phyloP scores from a whole-genome alignment of 2,797 vertebrate species.

The Steatocranus sp. region DNA sequence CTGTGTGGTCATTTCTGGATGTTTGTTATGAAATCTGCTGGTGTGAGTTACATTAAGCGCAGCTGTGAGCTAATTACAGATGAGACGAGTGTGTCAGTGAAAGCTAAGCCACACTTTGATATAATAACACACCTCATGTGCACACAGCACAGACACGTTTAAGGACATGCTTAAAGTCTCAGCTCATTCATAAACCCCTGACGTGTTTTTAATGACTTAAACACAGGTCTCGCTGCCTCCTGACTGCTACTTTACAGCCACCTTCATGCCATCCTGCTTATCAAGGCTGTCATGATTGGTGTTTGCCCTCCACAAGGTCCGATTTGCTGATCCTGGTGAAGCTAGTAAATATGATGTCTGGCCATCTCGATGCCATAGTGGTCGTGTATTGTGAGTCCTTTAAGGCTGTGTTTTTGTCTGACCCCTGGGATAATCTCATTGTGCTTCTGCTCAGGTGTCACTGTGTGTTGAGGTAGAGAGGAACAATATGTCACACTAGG shows the following conservation, averaged over 20 bases:
- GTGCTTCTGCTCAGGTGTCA: neutral
- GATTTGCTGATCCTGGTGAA: constrained; percentile 40
- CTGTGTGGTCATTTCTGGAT: constrained; percentile 23
- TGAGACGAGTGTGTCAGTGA: constrained; percentile 52
- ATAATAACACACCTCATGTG: constrained; percentile 48
- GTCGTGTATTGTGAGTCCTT: constrained; percentile 10
- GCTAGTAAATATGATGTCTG: constrained; percentile 56
- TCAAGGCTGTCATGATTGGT: constrained; percentile 48
- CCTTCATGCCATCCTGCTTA: constrained; percentile 40
- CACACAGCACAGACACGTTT: neutral
- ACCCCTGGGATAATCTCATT: neutral
- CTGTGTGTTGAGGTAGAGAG: neutral
- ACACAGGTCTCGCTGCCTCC: constrained; percentile 9
- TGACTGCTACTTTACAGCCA: constrained; percentile 38
- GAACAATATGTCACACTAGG: neutral
- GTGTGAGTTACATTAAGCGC: constrained; percentile 46
- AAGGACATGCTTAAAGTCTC: constrained; percentile 5
- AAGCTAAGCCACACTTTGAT: constrained; percentile 52
- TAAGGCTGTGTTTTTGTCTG: constrained; percentile 32
- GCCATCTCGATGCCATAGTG: constrained; percentile 1
- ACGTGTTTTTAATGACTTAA: constrained; percentile 53
- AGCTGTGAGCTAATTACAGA: constrained; percentile 62
- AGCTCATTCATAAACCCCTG: constrained; percentile 48
- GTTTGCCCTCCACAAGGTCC: constrained; percentile 31
- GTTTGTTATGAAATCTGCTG: constrained; percentile 39